These are phyloP conservation scores for Aulostomus chinensis DNA, from an alignment of 2,797 vertebrate species.

Conservation along the genomic window DNA sequence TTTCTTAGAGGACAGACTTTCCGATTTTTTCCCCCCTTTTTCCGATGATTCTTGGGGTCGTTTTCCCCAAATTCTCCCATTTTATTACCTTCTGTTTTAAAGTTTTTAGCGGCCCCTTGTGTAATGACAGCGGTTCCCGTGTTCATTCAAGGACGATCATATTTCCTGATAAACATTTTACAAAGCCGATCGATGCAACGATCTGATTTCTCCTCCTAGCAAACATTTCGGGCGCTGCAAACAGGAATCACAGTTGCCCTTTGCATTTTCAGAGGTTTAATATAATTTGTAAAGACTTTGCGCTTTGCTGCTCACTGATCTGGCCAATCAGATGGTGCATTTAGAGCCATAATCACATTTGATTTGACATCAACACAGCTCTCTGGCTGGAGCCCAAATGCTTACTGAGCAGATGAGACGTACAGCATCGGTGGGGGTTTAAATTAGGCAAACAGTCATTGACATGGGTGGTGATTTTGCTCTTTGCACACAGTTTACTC, in stretches of 20 bases:
- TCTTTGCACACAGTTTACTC: slow-evolving; percentile 17
- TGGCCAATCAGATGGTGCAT: slow-evolving; percentile 58
- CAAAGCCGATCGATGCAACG: too few relatives aligned
- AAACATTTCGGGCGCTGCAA: slow-evolving; percentile 12
- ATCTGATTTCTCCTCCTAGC: slow-evolving; percentile 8
- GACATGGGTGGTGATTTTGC: slow-evolving; percentile 8
- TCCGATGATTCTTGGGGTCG: too few relatives aligned
- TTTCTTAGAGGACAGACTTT: too few relatives aligned
- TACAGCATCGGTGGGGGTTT: slow-evolving; percentile 13
- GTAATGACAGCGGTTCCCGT: too few relatives aligned
- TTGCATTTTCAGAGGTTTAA: slow-evolving; percentile 48
- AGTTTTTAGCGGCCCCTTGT: too few relatives aligned
- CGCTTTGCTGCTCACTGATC: slow-evolving; percentile 37
- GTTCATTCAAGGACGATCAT: too few relatives aligned
- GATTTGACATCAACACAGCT: slow-evolving; percentile 58
- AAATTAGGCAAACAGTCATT: slow-evolving; percentile 19
- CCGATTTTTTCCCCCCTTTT: too few relatives aligned
- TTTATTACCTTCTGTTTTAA: too few relatives aligned
- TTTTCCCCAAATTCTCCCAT: too few relatives aligned
- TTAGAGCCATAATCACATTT: slow-evolving; percentile 61
- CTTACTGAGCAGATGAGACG: slow-evolving; percentile 21
- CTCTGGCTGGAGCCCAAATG: slow-evolving; percentile 28
- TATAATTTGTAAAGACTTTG: slow-evolving; percentile 57
- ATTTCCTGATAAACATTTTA: too few relatives aligned
- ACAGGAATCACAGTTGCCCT: slow-evolving; percentile 43